Base-by-base conservation (phyloP, 2,113 vertebrate species). In the Forbesichthys agassizii region DNA sequence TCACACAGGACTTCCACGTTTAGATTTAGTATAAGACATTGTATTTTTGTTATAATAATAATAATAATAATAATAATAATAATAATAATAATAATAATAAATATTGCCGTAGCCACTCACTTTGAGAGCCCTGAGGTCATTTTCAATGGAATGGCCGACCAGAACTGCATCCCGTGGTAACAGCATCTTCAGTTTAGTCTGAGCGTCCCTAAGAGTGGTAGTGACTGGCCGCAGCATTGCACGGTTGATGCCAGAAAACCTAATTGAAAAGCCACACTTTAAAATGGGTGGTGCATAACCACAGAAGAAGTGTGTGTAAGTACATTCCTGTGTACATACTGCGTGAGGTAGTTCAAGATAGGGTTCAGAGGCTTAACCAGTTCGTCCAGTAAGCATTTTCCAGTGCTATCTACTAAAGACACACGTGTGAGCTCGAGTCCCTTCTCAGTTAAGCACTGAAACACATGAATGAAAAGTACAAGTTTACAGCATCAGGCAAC, bases 161-260 rank as follows among this genome's bases (percentile, higher is more conserved):
- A 99, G 87, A 4, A 98, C 92, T 0, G 94, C 96, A n/a, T 97
- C 88, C 0, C 9, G 62, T 0, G 95, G 95, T 77, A 99, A 90
- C 72, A 96, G 65, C 12, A 79, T 55, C 86, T 80, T 91, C 10
- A 98, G 53, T 61, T 75, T 91, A 0, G 7, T 68, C 66, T 96
- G 97, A 62, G 96, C 86, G 6, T 96, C 94, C 54, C 82, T 66
- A 3, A 97, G 90, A 51, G 82, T 93, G 11, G 94, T 95, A 14
- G 72, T 94, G 72, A 98, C 84, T 1, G 92, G 91, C 18, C 60
- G 77, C 66, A 99, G 84, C 87, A 95, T 93, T 3, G 85, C 77
- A 33, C 71, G 84, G 0, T 94, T 99, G 78, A 98, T 91, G 59
- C 95, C 95, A 11, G 96, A 98, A 80, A 93, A 98, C 75, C 96